Percentiles rank a stretch among this genome's conserved stretches.
phyloP scores from a whole-genome alignment of 2,888 invertebrate species.

The Alsophila aescularia region DNA sequence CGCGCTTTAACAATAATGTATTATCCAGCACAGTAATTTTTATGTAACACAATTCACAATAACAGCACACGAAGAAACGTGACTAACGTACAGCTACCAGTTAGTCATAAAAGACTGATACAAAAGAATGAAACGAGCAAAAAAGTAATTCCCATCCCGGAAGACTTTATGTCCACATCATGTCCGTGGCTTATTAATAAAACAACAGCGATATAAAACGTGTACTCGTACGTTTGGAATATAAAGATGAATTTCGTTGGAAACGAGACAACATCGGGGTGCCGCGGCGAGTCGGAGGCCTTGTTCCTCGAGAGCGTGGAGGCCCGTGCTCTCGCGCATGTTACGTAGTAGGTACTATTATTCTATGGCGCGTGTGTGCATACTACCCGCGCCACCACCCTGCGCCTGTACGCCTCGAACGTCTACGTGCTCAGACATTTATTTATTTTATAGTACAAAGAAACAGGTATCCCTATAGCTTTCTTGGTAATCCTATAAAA shows the following conservation, averaged over 20 bases:
- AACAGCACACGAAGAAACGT: conserved; percentile 2
- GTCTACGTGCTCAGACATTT: conserved; percentile 68
- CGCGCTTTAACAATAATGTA: not conserved
- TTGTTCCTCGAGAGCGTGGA: conserved; percentile 26
- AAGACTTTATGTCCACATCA: conserved; percentile 35
- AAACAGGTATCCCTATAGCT: conserved; percentile 2
- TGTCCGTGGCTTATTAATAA: conserved; percentile 33
- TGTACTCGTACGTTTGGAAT: conserved; percentile 36
- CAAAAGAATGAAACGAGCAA: conserved; percentile 15
- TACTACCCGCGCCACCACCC: conserved; percentile 7
- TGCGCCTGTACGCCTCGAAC: conserved; percentile 45
- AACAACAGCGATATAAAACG: conserved; percentile 34
- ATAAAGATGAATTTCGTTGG: conserved; percentile 40
- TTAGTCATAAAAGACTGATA: conserved; percentile 15
- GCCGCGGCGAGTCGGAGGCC: conserved; percentile 11
- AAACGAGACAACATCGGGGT: conserved; percentile 41
- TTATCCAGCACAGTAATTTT: not conserved
- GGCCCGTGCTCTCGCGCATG: conserved; percentile 44
- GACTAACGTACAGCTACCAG: conserved; percentile 6
- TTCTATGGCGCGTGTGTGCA: conserved; percentile 38
- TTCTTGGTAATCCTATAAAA: conserved; percentile 14
- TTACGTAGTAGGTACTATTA: too few species aligned
- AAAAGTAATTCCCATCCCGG: conserved; percentile 27
- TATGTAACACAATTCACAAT: conserved; percentile 4
- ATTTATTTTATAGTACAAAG: conserved; percentile 47